These are phyloP conservation scores for Hippopotamyrus pictus DNA, from an alignment of 2,797 vertebrate species.

Conservation along the genomic window DNA sequence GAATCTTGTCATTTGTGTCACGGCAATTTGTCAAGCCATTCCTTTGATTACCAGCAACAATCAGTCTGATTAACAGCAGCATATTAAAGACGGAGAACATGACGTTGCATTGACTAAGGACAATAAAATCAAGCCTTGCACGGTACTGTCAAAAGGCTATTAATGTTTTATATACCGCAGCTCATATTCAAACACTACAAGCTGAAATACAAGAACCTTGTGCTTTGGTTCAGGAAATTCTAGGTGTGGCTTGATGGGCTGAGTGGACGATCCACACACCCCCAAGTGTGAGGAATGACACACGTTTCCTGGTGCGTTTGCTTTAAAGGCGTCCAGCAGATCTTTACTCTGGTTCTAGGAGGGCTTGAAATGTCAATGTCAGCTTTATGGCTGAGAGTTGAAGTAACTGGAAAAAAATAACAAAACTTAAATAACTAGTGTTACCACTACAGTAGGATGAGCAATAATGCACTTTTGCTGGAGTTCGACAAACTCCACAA, in stretches of 20 bases:
- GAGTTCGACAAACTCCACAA: not conserved
- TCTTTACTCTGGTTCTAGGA: not conserved
- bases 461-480: not conserved
- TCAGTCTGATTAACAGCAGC: conserved; percentile 1
- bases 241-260: not conserved
- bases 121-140: not conserved
- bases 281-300: not conserved
- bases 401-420: not conserved
- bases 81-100: not conserved
- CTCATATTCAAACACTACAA: not conserved
- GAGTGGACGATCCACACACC: not conserved
- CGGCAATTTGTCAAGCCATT: not conserved
- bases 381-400: not conserved
- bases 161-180: not conserved
- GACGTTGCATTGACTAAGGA: not conserved
- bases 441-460: not conserved
- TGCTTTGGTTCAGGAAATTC: not conserved
- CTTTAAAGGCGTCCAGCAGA: conserved; percentile 21
- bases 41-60: not conserved
- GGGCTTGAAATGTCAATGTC: not conserved
- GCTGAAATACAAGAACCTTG: not conserved
- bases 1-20: not conserved
- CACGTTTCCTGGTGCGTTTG: not conserved
- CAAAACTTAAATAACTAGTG: not conserved
- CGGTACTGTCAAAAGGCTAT: not conserved